Percentiles rank a stretch among this genome's conserved stretches.
Evolutionary conservation across 1,140 invertebrate genomes (phyloP).

Genomic region (Drosophila sulfurigaster): DNA sequence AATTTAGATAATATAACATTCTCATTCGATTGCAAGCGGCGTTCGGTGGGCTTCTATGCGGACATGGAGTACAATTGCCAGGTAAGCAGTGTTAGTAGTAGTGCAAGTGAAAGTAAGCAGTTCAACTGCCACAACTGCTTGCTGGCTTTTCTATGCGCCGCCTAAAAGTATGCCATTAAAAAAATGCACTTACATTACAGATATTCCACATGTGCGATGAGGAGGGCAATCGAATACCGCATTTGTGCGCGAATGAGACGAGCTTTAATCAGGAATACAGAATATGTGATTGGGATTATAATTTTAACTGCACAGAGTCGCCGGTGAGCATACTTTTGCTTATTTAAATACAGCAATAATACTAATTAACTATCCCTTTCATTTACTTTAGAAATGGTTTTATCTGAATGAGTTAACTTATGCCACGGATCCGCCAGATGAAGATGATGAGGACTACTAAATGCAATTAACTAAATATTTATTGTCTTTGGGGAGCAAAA

Average conservation of each 20-base stretch:
- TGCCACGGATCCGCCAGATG: conserved; percentile 87
- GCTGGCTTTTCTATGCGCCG: background rate
- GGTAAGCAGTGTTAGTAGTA: conserved; percentile 54
- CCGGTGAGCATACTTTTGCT: conserved; percentile 58
- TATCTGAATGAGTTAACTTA: conserved; percentile 88
- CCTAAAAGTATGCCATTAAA: conserved; percentile 61
- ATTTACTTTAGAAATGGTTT: conserved; percentile 85
- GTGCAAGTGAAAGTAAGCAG: background rate
- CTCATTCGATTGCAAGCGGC: conserved; percentile 87
- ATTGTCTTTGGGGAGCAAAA: conserved; percentile 63
- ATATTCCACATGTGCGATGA: conserved; percentile 89
- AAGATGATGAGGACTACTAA: conserved; percentile 84
- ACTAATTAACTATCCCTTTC: background rate
- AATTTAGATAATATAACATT: conserved; percentile 88
- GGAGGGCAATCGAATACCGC: conserved; percentile 87
- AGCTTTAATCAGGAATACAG: conserved; percentile 88
- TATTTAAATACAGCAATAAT: background rate
- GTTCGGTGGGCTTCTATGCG: conserved; percentile 88
- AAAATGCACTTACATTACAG: conserved; percentile 33
- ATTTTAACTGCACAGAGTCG: conserved; percentile 87
- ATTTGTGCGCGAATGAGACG: conserved; percentile 88
- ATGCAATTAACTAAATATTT: conserved; percentile 68
- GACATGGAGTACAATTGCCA: conserved; percentile 88
- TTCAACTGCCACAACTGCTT: background rate
- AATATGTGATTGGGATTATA: conserved; percentile 88